A percentile compares a stretch with the other conserved stretches of the same genome.
These are phyloP conservation scores for Centroberyx gerrardi DNA, from an alignment of 2,797 vertebrate species.

Conservation along the genomic window DNA sequence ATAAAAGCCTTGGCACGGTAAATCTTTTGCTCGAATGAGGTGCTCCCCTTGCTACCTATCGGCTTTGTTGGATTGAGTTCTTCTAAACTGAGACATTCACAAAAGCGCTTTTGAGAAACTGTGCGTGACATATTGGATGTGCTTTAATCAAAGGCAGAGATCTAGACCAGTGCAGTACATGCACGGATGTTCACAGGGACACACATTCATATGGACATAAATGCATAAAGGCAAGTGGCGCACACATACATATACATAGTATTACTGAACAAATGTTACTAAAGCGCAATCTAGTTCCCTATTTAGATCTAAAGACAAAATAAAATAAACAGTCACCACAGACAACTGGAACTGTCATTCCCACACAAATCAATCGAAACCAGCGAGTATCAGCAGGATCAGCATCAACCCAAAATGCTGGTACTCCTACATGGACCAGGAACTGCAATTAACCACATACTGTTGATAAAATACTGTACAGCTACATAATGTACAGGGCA, in stretches of 20 bases:
- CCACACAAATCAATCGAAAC: background rate
- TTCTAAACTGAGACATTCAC: constrained; percentile 12
- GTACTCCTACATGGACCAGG: background rate
- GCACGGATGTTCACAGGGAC: background rate
- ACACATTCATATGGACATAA: background rate
- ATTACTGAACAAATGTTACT: background rate
- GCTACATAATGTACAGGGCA: background rate
- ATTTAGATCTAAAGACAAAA: background rate
- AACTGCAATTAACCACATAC: background rate
- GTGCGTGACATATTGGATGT: constrained; percentile 3
- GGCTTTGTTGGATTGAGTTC: constrained; percentile 38
- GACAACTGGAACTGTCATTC: background rate
- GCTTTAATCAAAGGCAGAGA: constrained; percentile 31
- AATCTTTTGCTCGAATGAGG: constrained; percentile 53
- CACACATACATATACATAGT: background rate
- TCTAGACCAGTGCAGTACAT: constrained; percentile 19
- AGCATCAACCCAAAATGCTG: background rate
- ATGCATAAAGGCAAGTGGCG: background rate
- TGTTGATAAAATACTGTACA: background rate
- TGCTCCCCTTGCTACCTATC: constrained; percentile 21
- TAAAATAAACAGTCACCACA: background rate
- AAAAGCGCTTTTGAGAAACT: constrained; percentile 40
- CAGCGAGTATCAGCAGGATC: background rate
- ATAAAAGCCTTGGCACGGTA: constrained; percentile 35
- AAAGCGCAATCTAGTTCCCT: background rate